Evolutionary conservation across 2,888 invertebrate species (phyloP).

Genomic region (Sicus ferrugineus): DNA sequence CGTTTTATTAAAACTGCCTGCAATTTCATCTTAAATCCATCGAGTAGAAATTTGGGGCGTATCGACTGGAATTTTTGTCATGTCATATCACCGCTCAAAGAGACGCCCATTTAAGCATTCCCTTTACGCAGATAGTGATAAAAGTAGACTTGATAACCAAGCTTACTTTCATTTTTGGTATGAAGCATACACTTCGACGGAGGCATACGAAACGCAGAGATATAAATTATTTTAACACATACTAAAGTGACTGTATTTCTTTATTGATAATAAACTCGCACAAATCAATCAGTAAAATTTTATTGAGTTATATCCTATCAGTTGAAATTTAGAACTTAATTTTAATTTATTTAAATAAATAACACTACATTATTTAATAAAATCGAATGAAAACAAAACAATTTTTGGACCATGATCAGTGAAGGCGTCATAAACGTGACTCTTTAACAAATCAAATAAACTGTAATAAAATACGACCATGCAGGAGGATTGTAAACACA

Average conservation of each 20-base stretch:
- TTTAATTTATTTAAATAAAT: neutral
- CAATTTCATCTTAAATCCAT: neutral
- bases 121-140: too few relatives aligned
- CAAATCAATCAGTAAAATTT: too few relatives aligned
- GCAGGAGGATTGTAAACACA: too few relatives aligned
- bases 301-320: neutral
- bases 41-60: constrained; percentile 29
- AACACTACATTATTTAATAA: neutral
- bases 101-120: constrained; percentile 21
- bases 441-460: neutral
- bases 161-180: neutral
- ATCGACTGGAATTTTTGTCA: constrained; percentile 6
- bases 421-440: neutral
- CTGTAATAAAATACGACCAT: neutral
- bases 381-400: neutral
- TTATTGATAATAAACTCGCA: too few relatives aligned
- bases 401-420: neutral
- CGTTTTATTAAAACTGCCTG: constrained; percentile 13
- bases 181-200: too few relatives aligned
- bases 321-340: neutral
- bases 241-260: neutral
- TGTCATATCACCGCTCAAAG: too few relatives aligned
- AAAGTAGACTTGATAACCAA: too few relatives aligned
- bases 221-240: neutral
- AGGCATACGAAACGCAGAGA: too few relatives aligned